Percentiles rank a stretch among this genome's conserved stretches.
Evolutionary conservation across 2,797 vertebrate species (phyloP).

Genomic region (Anolis apletophallus): DNA sequence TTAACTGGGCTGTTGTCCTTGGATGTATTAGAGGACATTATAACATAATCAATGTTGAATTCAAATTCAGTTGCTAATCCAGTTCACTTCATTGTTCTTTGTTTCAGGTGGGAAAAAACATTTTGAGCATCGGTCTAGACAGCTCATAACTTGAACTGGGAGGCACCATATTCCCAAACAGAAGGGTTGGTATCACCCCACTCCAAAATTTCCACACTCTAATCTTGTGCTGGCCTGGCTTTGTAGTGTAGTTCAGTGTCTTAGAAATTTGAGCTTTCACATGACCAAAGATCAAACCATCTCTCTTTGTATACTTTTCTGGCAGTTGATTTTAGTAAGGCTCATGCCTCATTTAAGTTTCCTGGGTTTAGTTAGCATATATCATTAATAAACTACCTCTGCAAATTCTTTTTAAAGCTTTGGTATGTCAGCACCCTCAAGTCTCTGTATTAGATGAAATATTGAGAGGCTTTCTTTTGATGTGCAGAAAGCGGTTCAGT

Average conservation of each 20-base stretch:
- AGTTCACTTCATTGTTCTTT: background rate
- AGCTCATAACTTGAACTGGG: no score
- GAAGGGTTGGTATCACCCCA: no score
- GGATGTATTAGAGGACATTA: background rate
- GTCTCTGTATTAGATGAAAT: background rate
- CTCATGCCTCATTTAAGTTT: background rate
- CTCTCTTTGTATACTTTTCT: background rate
- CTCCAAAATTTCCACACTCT: background rate
- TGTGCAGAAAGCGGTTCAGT: background rate
- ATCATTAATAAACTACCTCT: background rate
- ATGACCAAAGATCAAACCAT: background rate
- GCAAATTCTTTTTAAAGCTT: background rate
- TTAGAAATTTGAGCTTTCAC: background rate
- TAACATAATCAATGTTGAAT: no score
- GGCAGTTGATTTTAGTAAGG: background rate
- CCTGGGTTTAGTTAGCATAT: background rate
- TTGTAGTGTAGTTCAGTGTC: background rate
- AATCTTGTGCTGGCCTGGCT: background rate
- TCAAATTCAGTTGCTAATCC: no score
- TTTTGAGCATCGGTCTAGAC: no score
- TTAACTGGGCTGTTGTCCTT: background rate
- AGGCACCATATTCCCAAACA: no score
- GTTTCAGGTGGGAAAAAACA: background rate
- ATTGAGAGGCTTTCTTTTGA: background rate
- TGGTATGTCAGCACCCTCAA: constrained; percentile 4